Percentiles rank a stretch among this genome's conserved stretches.
Conservation (phyloP, 2,113 vertebrate genomes). For the Zapus hudsonius region DNA sequence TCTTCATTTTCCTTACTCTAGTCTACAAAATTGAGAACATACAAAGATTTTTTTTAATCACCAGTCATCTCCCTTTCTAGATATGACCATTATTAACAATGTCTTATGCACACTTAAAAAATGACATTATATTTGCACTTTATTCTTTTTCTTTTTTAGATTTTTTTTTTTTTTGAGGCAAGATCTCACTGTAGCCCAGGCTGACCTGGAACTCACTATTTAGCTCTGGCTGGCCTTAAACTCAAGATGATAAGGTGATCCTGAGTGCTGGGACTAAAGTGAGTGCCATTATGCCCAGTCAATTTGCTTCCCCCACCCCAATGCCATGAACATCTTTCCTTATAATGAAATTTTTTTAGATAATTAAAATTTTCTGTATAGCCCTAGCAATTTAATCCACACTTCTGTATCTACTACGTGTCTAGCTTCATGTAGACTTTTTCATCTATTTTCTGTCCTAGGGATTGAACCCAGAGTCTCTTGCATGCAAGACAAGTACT, state of each 20-base stretch:
- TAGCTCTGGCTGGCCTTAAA: too few relatives aligned
- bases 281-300: too few relatives aligned
- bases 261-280: too few relatives aligned
- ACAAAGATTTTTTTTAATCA: background rate
- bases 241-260: too few relatives aligned
- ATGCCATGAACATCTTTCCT: background rate
- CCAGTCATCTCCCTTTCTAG: background rate
- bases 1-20: slow-evolving; percentile 21
- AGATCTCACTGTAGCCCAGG: too few relatives aligned
- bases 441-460: background rate
- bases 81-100: background rate
- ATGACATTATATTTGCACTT: background rate
- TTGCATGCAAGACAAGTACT: background rate
- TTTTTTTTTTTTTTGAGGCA: too few relatives aligned
- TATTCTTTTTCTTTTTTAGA: too few relatives aligned
- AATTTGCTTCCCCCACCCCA: background rate
- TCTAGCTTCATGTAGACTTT: background rate
- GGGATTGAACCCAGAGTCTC: background rate
- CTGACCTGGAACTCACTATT: too few relatives aligned
- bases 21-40: background rate
- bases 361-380: slow-evolving; percentile 27
- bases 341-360: slow-evolving; percentile 40
- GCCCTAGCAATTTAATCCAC: background rate
- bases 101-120: slow-evolving; percentile 31
- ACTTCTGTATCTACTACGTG: background rate